Evolutionary conservation across 2,888 invertebrate species (phyloP).

Genomic region (Hirudinaria manillensis): DNA sequence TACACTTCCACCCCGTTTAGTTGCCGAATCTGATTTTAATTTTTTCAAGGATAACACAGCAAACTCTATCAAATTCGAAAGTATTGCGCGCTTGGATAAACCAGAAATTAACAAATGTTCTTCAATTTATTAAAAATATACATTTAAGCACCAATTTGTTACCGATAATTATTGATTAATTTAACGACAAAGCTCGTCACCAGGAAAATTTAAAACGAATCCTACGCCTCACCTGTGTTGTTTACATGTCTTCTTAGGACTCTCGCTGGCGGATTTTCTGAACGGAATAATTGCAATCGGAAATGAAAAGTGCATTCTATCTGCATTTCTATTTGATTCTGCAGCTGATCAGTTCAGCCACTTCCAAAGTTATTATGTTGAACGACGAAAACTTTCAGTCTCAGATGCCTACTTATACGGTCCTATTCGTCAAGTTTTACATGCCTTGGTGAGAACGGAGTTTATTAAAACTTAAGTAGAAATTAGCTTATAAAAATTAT

Average conservation of each 20-base stretch:
- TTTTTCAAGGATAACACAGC: no score
- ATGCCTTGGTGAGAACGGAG: slow-evolving; percentile 5
- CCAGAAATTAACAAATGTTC: no score
- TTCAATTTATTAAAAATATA: no score
- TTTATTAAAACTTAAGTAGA: neutral
- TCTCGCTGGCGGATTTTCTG: no score
- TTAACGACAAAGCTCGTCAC: no score
- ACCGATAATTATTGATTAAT: no score
- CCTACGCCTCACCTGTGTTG: neutral
- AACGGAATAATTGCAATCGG: neutral
- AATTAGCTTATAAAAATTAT: neutral
- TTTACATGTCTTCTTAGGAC: neutral
- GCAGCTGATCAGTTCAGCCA: neutral
- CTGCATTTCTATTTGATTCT: neutral
- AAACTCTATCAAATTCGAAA: no score
- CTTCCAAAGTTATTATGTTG: neutral
- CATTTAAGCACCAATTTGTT: no score
- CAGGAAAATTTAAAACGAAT: neutral
- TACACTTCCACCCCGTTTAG: no score
- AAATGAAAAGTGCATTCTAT: neutral
- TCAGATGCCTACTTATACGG: slow-evolving; percentile 16
- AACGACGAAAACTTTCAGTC: slow-evolving; percentile 20
- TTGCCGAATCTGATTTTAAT: no score
- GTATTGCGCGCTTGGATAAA: no score
- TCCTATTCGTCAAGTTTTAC: slow-evolving; percentile 26